These are phyloP conservation scores for Heliothis peltigera DNA, from an alignment of 2,888 invertebrate species.

Conservation along the genomic window DNA sequence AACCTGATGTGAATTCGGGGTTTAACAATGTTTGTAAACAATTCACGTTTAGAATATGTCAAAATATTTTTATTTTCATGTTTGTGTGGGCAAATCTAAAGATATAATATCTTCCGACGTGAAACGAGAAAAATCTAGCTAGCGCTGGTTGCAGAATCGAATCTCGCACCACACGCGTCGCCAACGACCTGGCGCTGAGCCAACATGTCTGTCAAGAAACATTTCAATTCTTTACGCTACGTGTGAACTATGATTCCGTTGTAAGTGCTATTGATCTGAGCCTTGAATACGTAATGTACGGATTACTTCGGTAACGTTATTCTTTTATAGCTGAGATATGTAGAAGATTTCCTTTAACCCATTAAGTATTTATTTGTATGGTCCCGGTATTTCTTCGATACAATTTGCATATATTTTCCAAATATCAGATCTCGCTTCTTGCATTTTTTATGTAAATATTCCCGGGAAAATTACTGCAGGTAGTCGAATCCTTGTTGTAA, in stretches of 20 bases:
- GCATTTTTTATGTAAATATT: too few relatives aligned
- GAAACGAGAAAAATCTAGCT: conserved; percentile 56
- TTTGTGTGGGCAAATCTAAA: conserved; percentile 31
- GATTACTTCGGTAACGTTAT: conserved; percentile 24
- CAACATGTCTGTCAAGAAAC: conserved; percentile 68
- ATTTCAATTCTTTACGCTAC: conserved; percentile 64
- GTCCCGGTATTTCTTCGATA: too few relatives aligned
- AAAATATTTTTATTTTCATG: conserved; percentile 16
- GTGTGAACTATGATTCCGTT: conserved; percentile 41
- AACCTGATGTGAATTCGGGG: neutral
- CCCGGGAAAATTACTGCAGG: too few relatives aligned
- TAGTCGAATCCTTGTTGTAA: too few relatives aligned
- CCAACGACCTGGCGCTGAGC: conserved; percentile 66
- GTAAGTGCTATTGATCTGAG: conserved; percentile 43
- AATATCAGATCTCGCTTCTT: neutral
- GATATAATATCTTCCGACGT: conserved; percentile 3
- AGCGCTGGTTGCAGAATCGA: conserved; percentile 64
- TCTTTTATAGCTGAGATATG: neutral
- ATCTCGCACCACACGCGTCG: conserved; percentile 66
- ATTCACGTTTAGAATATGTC: conserved; percentile 7
- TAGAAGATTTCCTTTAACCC: conserved; percentile 1
- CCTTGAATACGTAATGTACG: conserved; percentile 35
- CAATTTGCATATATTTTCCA: neutral
- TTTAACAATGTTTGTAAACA: conserved; percentile 4
- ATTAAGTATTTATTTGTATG: neutral